phyloP scores from a whole-genome alignment of 2,113 vertebrate species.

The Tichodroma muraria region DNA sequence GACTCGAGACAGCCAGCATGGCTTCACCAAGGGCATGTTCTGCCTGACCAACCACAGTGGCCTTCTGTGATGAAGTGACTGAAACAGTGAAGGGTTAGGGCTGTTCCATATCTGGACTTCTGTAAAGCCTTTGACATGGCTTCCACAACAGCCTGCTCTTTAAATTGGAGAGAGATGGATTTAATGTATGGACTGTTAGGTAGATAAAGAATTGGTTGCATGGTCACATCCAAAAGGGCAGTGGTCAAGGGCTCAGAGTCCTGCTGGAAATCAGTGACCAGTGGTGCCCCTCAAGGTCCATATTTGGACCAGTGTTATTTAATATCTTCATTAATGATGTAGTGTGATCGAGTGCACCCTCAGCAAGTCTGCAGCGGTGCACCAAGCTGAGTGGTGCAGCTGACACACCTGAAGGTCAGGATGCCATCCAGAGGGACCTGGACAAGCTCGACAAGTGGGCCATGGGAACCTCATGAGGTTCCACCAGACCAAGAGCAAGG shows the following conservation, averaged over 20 bases:
- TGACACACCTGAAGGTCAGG: neutral
- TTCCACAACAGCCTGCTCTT: neutral
- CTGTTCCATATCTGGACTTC: neutral
- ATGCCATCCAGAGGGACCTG: neutral
- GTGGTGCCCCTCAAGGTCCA: neutral
- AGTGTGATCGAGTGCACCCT: rapidly evolving
- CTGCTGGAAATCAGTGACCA: neutral
- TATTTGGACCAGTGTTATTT: too few relatives aligned
- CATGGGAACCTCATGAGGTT: neutral
- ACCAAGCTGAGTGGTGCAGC: neutral
- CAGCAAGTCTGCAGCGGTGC: neutral
- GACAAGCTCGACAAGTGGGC: rapidly evolving
- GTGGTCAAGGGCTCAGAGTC: neutral
- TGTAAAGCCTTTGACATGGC: neutral
- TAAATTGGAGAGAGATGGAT: neutral
- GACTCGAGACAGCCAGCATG: neutral
- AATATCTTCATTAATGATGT: neutral
- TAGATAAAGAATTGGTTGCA: neutral
- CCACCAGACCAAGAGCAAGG: neutral
- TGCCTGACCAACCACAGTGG: neutral
- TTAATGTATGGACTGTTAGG: neutral
- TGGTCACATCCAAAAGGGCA: neutral
- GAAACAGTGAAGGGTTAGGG: neutral
- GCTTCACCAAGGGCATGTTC: neutral
- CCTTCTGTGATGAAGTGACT: neutral